Conservation (phyloP, 92 coral and sea anemone species). For the Nematostella vectensis region DNA sequence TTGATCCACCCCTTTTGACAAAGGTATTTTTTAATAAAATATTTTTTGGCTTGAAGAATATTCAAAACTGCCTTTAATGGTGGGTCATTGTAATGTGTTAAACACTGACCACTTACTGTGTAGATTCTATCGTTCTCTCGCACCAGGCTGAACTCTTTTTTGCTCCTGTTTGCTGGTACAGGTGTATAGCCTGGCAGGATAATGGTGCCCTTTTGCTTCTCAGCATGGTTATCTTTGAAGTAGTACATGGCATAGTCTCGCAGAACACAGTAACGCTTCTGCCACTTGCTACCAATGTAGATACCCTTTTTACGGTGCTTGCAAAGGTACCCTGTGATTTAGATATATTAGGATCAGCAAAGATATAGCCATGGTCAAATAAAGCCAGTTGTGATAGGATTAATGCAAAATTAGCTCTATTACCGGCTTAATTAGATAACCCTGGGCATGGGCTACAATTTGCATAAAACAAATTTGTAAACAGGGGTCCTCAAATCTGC, state of each 20-base stretch:
- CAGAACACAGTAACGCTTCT: slow-evolving; percentile 76
- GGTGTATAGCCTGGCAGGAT: slow-evolving; percentile 59
- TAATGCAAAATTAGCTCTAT: too few relatives aligned
- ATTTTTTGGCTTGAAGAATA: too few relatives aligned
- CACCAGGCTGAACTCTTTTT: slow-evolving; percentile 39
- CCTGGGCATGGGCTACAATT: too few relatives aligned
- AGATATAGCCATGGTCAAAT: not conserved
- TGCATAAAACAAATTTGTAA: too few relatives aligned
- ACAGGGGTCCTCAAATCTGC: too few relatives aligned
- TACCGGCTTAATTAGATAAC: too few relatives aligned
- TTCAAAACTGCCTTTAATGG: too few relatives aligned
- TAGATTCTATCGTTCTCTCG: slow-evolving; percentile 46
- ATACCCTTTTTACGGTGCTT: slow-evolving; percentile 71
- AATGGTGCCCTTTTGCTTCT: slow-evolving; percentile 65
- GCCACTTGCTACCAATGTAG: slow-evolving; percentile 58
- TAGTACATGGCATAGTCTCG: slow-evolving; percentile 69
- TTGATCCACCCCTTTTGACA: too few relatives aligned
- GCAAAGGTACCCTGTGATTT: slow-evolving; percentile 42
- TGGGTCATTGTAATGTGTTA: not conserved
- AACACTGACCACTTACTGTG: slow-evolving; percentile 35
- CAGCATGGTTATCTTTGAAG: slow-evolving; percentile 41
- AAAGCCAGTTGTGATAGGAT: too few relatives aligned
- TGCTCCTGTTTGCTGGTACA: slow-evolving; percentile 25
- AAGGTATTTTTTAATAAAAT: too few relatives aligned
- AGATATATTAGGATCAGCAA: not conserved